Evolutionary conservation across 2,888 invertebrate genomes (phyloP), one percentile per base, ranked within the genome.

Genomic region (Iselma pallidipennis): DNA sequence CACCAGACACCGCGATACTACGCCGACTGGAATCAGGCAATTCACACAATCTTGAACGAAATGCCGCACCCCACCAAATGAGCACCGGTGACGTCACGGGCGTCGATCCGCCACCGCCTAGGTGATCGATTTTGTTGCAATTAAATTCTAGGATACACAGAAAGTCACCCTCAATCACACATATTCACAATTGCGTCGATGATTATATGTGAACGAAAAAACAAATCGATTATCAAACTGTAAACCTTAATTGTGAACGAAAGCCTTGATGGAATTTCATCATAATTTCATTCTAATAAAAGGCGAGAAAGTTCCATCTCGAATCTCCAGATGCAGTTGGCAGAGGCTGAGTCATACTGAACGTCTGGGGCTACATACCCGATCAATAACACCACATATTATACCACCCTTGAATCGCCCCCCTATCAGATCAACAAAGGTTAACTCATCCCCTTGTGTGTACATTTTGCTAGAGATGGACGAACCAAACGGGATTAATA

Each of bases 81-180:
- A 79, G 80, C 80, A 81, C 81, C 81, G 80, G 73, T 81, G 80
- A 81, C 81, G 81, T 81, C 80, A 81, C 71, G 74, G 71, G 76
- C 76, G 76, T 78, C 78, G 75, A 73, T 72, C 65, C 67, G 72
- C 69, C 67, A 68, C 73, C 72, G 71, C 69, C 74, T 71, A 63
- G 69, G 53, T 59, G 69, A 76, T 79, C 78, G 78, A 78, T 78
- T 77, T 76, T 77, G 68, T 16, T 71, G 70, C 71, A 73, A 72
- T 72, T 67, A 71, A 63, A 69, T 64, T 64, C 14, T 6, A 19
- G 12, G 21, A 10, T 48, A 25, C n/a, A 48, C 23, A 28, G 26
- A n/a, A 28, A 49, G 19, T 49, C 49, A 23, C 14, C 49, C 25
- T 26, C 31, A 23, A 16, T 14, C n/a, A 31, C 12, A 37, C n/a